Percentiles rank a stretch among this genome's conserved stretches.
phyloP scores from a whole-genome alignment of 2,888 invertebrate genomes.

The Cheilosia grossa region DNA sequence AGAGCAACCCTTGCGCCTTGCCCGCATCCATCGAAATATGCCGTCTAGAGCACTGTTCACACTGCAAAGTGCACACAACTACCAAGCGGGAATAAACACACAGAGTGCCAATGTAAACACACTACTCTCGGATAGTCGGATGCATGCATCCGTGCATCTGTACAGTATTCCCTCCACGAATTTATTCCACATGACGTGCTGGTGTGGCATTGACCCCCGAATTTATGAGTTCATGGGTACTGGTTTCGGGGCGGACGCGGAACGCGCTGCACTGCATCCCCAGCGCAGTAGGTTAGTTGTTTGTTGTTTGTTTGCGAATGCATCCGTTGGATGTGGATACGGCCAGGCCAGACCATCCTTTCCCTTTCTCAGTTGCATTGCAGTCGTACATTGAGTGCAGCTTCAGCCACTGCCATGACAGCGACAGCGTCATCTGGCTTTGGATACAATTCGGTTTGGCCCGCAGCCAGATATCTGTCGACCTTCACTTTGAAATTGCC shows the following conservation, averaged over 20 bases:
- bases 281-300: conserved; percentile 59
- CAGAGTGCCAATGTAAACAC: conserved; percentile 25
- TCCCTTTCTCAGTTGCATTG: conserved; percentile 41
- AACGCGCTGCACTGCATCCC: conserved; percentile 22
- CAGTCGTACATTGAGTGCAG: conserved; percentile 29
- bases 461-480: conserved; percentile 63
- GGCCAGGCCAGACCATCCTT: conserved; percentile 24
- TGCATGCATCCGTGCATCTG: conserved; percentile 57
- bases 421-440: conserved; percentile 54
- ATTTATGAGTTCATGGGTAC: conserved; percentile 63
- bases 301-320: conserved; percentile 57
- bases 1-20: neutral
- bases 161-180: conserved; percentile 43
- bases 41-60: neutral
- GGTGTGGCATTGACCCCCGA: conserved; percentile 64
- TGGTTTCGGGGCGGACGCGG: conserved; percentile 50
- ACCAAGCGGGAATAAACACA: conserved; percentile 8
- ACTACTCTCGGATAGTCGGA: conserved; percentile 12
- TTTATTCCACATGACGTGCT: conserved; percentile 59
- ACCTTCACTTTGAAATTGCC: conserved; percentile 67
- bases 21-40: neutral
- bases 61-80: neutral
- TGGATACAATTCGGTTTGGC: conserved; percentile 62
- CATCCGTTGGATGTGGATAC: conserved; percentile 13
- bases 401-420: conserved; percentile 3